phyloP scores from a whole-genome alignment of 2,888 invertebrate genomes.

The Tholera decimalis region DNA sequence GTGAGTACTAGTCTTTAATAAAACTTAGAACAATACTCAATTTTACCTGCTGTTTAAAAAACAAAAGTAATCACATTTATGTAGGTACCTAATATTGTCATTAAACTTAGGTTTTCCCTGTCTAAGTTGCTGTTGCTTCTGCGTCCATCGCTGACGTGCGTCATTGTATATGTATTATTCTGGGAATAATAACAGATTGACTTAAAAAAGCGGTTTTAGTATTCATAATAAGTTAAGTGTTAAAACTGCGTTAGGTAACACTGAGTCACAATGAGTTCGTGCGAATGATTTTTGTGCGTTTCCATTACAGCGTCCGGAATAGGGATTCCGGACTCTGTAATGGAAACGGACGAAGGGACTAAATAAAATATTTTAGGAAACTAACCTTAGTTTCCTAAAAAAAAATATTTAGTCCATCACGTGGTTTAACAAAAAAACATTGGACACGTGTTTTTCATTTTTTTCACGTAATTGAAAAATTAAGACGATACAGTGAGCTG shows the following conservation, averaged over 20 bases:
- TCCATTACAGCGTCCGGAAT: slow-evolving; percentile 40
- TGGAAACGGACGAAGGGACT: too few relatives aligned
- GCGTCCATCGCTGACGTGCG: slow-evolving; percentile 10
- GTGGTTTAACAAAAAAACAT: too few relatives aligned
- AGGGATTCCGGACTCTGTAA: too few relatives aligned
- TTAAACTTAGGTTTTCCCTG: slow-evolving; percentile 43
- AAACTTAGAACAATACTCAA: background rate
- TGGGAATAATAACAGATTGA: slow-evolving; percentile 21
- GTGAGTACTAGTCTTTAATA: too few relatives aligned
- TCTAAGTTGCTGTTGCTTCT: slow-evolving; percentile 4
- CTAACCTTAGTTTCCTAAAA: too few relatives aligned
- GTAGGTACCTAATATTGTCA: slow-evolving; percentile 5
- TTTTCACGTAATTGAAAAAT: too few relatives aligned
- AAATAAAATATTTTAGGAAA: too few relatives aligned
- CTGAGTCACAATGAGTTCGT: slow-evolving; percentile 49
- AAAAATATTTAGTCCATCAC: too few relatives aligned
- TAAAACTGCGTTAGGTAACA: slow-evolving; percentile 50
- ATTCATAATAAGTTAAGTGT: slow-evolving; percentile 42
- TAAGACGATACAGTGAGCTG: too few relatives aligned
- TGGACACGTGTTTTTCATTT: too few relatives aligned
- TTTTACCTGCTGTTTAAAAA: background rate
- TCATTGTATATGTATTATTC: slow-evolving; percentile 24
- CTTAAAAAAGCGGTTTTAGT: slow-evolving; percentile 40
- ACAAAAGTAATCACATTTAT: slow-evolving; percentile 10
- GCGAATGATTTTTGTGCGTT: slow-evolving; percentile 20